Percentiles rank a stretch among this genome's conserved stretches.
These are phyloP conservation scores for Gortyna flavago DNA, from an alignment of 2,888 invertebrate species.

Conservation along the genomic window DNA sequence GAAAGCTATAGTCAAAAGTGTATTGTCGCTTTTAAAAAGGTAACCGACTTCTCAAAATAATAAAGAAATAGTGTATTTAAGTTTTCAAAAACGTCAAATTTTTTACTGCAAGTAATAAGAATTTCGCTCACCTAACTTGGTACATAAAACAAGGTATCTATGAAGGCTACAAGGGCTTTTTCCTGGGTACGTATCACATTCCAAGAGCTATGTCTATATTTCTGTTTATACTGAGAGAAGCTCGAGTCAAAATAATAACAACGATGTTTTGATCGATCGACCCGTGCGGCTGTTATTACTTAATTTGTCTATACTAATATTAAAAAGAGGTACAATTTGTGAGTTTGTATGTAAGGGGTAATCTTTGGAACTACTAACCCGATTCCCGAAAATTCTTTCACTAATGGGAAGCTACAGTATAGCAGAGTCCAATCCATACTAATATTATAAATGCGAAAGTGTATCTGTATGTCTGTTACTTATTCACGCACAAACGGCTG, in stretches of 20 bases:
- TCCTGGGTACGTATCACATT: not conserved
- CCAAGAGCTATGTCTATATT: not conserved
- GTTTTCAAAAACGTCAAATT: not conserved
- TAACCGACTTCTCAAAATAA: not conserved
- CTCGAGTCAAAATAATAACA: not conserved
- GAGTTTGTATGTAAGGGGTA: not conserved
- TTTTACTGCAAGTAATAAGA: constrained; percentile 10
- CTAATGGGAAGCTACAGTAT: not conserved
- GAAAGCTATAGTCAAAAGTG: not conserved
- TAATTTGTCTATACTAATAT: not conserved
- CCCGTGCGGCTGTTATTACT: too few species aligned
- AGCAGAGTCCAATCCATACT: not conserved
- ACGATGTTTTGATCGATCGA: not conserved
- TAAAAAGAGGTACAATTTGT: not conserved
- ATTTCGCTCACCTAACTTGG: constrained; percentile 3
- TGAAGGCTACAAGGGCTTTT: too few species aligned
- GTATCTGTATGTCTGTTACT: too few species aligned
- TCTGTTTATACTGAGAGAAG: not conserved
- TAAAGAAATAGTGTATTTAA: not conserved
- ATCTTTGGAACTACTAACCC: not conserved
- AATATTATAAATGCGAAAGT: too few species aligned
- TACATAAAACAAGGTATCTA: constrained; percentile 2
- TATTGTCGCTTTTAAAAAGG: not conserved
- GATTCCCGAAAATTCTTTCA: not conserved
- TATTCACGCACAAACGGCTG: too few species aligned